phyloP scores from a whole-genome alignment of 92 coral and sea anemone genomes.

The Siderastrea radians region DNA sequence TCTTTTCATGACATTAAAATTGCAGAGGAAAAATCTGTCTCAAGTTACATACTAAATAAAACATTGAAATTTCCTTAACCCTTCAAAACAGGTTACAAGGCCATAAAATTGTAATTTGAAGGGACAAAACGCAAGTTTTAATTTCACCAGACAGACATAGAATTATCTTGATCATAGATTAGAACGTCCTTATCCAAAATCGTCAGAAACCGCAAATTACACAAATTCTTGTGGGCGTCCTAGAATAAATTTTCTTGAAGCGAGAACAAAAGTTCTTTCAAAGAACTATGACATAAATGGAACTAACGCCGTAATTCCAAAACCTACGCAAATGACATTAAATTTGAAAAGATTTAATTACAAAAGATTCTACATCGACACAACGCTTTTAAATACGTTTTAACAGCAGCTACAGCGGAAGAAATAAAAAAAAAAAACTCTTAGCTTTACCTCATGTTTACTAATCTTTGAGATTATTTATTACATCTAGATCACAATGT shows the following conservation, averaged over 20 bases:
- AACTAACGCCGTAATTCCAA: not conserved
- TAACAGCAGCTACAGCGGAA: not conserved
- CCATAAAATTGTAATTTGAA: not conserved
- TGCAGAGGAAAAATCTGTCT: not conserved
- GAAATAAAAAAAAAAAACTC: not conserved
- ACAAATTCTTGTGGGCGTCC: constrained; percentile 52
- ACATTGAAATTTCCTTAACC: not conserved
- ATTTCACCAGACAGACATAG: not conserved
- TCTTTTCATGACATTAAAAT: not conserved
- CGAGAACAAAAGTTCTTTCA: constrained; percentile 51
- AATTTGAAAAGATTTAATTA: constrained; percentile 31
- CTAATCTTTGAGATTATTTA: constrained; percentile 5
- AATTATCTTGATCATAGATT: no score
- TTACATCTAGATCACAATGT: constrained; percentile 13
- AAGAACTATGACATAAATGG: not conserved
- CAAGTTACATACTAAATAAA: not conserved
- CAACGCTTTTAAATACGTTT: constrained; percentile 7
- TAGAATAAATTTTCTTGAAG: constrained; percentile 31
- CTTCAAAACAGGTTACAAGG: not conserved
- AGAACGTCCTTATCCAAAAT: not conserved
- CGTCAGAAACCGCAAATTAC: constrained; percentile 49
- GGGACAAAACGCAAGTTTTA: not conserved
- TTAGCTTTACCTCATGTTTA: not conserved
- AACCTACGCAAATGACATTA: constrained; percentile 48
- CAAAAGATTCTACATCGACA: constrained; percentile 2